These are phyloP conservation scores for Drosophila fulvimacula DNA, from an alignment of 2,888 invertebrate genomes.

Conservation along the genomic window DNA sequence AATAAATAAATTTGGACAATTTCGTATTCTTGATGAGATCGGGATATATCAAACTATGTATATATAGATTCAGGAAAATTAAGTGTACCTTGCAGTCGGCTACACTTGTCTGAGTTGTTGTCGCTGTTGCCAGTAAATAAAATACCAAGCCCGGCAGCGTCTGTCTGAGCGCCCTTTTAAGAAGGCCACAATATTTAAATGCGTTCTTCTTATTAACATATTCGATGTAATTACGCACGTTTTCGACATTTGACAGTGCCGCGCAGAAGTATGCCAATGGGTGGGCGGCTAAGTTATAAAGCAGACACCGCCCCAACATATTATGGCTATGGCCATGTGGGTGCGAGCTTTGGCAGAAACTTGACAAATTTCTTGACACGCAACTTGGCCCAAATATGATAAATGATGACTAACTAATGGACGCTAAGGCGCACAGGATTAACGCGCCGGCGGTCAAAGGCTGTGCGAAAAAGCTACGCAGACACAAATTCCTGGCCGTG, in stretches of 20 bases:
- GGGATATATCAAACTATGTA: too few species aligned
- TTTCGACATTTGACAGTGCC: conserved; percentile 62
- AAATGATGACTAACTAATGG: conserved; percentile 74
- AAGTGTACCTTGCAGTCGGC: neutral
- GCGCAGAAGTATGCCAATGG: conserved; percentile 29
- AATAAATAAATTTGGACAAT: too few species aligned
- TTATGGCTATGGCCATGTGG: neutral
- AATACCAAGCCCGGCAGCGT: conserved; percentile 22
- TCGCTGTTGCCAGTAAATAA: conserved; percentile 34
- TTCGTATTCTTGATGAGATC: neutral
- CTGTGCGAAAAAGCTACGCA: conserved; percentile 11
- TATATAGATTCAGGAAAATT: neutral
- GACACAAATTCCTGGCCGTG: conserved; percentile 30
- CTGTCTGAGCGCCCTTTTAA: conserved; percentile 30
- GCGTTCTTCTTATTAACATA: conserved; percentile 67
- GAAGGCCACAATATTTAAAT: conserved; percentile 63
- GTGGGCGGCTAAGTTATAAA: conserved; percentile 31
- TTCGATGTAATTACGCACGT: conserved; percentile 76
- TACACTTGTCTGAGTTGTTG: neutral
- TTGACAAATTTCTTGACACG: conserved; percentile 59
- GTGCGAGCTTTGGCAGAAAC: conserved; percentile 10
- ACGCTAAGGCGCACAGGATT: conserved; percentile 53
- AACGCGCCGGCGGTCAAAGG: conserved; percentile 38
- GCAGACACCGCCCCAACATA: conserved; percentile 19
- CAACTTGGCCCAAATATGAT: conserved; percentile 68